Evolutionary conservation across 2,888 invertebrate genomes (phyloP), one percentile per base, ranked within the genome.

Genomic region (Diaphora mendica): DNA sequence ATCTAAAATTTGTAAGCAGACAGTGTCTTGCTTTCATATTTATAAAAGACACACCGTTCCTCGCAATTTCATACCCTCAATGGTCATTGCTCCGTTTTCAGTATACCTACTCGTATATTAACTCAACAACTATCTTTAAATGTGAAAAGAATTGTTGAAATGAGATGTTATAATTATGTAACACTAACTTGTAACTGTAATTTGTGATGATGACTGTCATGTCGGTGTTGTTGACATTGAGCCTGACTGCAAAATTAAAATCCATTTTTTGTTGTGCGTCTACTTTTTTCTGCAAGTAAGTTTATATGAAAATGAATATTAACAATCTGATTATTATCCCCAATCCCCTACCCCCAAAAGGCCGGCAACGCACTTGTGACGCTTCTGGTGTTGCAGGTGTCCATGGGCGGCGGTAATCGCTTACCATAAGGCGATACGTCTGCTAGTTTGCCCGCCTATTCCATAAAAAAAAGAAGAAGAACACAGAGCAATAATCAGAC

Each of bases 401-500:
- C n/a, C n/a, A n/a, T n/a, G n/a, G n/a, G n/a, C n/a, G n/a, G n/a
- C n/a, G n/a, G n/a, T n/a, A n/a, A n/a, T n/a, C n/a, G n/a, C n/a
- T n/a, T n/a, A n/a, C n/a, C n/a, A n/a, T n/a, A n/a, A n/a, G n/a
- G n/a, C n/a, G n/a, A n/a, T n/a, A n/a, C n/a, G n/a, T n/a, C n/a
- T n/a, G n/a, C n/a, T n/a, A n/a, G n/a, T n/a, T n/a, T n/a, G n/a
- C n/a, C n/a, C n/a, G n/a, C n/a, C n/a, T n/a, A n/a, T n/a, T n/a
- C n/a, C n/a, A n/a, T n/a, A n/a, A n/a, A n/a, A n/a, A n/a, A n/a
- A n/a, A n/a, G 11, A 33, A 33, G 33, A 33, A 33, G 33, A 30
- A 17, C 17, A 67, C 35, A 68, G 59, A 30, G 35, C 35, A 68
- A 33, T 55, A 68, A 68, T 51, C 68, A 68, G 3, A n/a, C 51